A percentile compares a stretch with the other conserved stretches of the same genome.
Conservation (phyloP, 2,888 invertebrate genomes). For the Apamea crenata region DNA sequence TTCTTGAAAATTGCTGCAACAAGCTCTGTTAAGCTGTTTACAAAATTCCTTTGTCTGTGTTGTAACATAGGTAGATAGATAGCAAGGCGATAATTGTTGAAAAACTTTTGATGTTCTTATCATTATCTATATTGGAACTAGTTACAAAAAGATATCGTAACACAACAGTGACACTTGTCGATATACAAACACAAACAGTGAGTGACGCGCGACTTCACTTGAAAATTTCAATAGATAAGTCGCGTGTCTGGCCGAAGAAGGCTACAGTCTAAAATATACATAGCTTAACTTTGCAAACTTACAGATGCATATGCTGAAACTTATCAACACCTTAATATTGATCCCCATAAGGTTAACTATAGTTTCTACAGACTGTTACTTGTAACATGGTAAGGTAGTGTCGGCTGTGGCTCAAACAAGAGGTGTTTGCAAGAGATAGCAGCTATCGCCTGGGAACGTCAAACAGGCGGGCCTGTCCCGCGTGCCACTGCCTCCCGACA, state of each 20-base stretch:
- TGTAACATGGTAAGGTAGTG: conserved; percentile 70
- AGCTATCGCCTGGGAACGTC: conserved; percentile 89
- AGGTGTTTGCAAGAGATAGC: conserved; percentile 89
- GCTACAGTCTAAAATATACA: conserved; percentile 70
- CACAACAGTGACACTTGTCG: conserved; percentile 81
- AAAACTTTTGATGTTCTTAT: conserved; percentile 63
- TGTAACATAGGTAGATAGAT: conserved; percentile 16
- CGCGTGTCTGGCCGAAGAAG: conserved; percentile 83
- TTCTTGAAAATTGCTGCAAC: background rate
- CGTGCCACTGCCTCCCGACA: conserved; percentile 83
- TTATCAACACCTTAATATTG: conserved; percentile 35
- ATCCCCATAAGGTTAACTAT: conserved; percentile 61
- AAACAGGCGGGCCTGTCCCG: conserved; percentile 86
- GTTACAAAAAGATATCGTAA: conserved; percentile 76
- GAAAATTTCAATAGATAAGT: conserved; percentile 86
- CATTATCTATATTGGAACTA: conserved; percentile 69
- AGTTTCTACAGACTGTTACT: conserved; percentile 27
- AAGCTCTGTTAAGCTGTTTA: background rate
- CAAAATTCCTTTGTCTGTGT: conserved; percentile 18
- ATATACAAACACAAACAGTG: conserved; percentile 82
- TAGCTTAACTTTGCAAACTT: conserved; percentile 62
- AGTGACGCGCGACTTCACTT: conserved; percentile 86
- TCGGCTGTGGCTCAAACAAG: conserved; percentile 88
- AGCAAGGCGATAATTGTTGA: conserved; percentile 30
- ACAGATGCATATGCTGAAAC: conserved; percentile 14